Evolutionary conservation across 2,113 vertebrate genomes (phyloP).

Genomic region (Climacteris rufus): DNA sequence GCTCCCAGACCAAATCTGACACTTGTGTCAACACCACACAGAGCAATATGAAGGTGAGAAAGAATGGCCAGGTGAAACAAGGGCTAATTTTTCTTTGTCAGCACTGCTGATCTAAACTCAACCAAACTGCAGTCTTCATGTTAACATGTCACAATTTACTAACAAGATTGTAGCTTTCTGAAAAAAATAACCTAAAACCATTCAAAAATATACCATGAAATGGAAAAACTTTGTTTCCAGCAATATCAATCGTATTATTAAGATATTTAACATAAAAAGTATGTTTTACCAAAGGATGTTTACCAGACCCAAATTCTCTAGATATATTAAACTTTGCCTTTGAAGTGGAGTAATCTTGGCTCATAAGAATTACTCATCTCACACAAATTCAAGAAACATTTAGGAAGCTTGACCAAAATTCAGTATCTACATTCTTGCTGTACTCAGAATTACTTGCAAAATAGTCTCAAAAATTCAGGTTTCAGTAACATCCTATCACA

Average conservation of each 20-base stretch:
- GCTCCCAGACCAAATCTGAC: not conserved
- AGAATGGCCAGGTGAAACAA: not conserved
- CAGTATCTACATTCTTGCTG: not conserved
- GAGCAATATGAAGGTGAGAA: not conserved
- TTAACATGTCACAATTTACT: not conserved
- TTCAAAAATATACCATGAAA: not conserved
- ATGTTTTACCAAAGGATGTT: not conserved
- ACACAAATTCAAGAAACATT: not conserved
- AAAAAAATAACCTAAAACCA: not conserved
- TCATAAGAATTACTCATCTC: not conserved
- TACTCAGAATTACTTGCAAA: not conserved
- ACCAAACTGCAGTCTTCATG: not conserved
- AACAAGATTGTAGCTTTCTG: not conserved
- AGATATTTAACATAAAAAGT: no score
- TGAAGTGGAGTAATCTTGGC: not conserved
- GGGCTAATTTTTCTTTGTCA: not conserved
- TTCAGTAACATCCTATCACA: not conserved
- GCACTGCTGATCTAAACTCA: not conserved
- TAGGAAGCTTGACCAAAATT: not conserved
- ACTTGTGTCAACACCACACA: not conserved
- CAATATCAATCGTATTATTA: not conserved
- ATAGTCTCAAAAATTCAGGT: not conserved
- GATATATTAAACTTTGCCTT: not conserved
- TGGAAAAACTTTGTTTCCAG: not conserved
- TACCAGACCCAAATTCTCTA: not conserved